Conservation (phyloP, 2,797 vertebrate species). For the Orientallactaga sibirica region DNA sequence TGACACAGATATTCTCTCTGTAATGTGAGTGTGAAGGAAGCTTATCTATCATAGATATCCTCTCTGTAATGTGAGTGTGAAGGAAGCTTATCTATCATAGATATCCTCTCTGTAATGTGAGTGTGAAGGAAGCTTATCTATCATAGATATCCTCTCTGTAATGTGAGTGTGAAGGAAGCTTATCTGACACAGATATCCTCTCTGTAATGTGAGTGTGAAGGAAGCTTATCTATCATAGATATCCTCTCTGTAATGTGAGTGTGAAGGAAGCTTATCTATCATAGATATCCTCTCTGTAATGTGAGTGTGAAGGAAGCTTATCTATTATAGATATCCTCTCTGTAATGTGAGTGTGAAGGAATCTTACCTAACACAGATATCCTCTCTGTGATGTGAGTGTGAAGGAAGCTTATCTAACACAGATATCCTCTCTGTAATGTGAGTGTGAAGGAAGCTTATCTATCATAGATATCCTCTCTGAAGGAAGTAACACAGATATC, state of each 20-base stretch:
- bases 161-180: not conserved
- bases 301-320: not conserved
- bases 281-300: not conserved
- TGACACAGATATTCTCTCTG: not conserved
- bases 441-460: not conserved
- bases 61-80: not conserved
- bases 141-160: not conserved
- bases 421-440: not conserved
- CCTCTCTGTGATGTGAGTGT: not conserved
- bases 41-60: not conserved
- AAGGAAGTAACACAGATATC: too few relatives aligned
- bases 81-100: too few relatives aligned
- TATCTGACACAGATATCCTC: not conserved
- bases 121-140: not conserved
- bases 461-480: not conserved
- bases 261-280: not conserved
- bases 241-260: not conserved
- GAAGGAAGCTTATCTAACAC: not conserved
- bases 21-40: not conserved
- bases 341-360: not conserved
- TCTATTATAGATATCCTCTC: not conserved
- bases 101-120: too few relatives aligned
- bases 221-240: too few relatives aligned
- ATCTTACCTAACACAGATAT: too few relatives aligned
- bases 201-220: not conserved